Base-by-base conservation (phyloP, 2,888 invertebrate genomes). In the Podabrus alpinus region DNA sequence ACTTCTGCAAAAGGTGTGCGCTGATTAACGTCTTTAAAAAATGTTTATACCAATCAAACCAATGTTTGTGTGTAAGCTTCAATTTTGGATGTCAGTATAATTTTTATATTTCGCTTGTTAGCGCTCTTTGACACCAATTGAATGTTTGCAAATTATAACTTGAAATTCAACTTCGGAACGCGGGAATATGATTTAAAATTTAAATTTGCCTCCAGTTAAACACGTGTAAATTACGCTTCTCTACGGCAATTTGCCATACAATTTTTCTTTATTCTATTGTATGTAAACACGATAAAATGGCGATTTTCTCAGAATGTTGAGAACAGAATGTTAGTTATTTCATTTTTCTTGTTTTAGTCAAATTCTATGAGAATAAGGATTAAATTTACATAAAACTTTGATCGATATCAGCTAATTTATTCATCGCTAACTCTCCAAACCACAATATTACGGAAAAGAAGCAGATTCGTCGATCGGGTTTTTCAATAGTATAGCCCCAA, bases 251-350 rank as follows among this genome's bases (percentile, higher is more conserved):
- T 75, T 75, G 71, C 74, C 61, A 66, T 64, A 62, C 15, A 61
- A 66, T 45, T 74, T 74, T 71, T 62, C 29, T n/a, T 29, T 60
- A 17, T 60, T 59, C 68, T 60, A 70, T 70, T 70, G 68, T 74
- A 74, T 75, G 71, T 75, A 75, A 72, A 72, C 75, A 69, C 60
- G 66, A 60, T 69, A 75, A 72, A 75, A 72, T 72, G 75, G 75
- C 75, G 74, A 17, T 24, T 60, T 75, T 75, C 75, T 72, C 16
- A 69, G 75, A 75, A 75, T 72, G 71, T 66, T 17, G 19, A 60
- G 68, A 74, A 45, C 24, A n/a, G n/a, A 1, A 7, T 45, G 9
- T 9, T 1, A 24, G 24, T 24, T 24, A 24, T 24, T 24, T 24
- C 9, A 24, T 24, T 24, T 24, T n/a, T 45, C 45, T 45, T 45